Evolutionary conservation across 2,113 vertebrate species (phyloP).

Genomic region (Myrmophylax atrothorax): DNA sequence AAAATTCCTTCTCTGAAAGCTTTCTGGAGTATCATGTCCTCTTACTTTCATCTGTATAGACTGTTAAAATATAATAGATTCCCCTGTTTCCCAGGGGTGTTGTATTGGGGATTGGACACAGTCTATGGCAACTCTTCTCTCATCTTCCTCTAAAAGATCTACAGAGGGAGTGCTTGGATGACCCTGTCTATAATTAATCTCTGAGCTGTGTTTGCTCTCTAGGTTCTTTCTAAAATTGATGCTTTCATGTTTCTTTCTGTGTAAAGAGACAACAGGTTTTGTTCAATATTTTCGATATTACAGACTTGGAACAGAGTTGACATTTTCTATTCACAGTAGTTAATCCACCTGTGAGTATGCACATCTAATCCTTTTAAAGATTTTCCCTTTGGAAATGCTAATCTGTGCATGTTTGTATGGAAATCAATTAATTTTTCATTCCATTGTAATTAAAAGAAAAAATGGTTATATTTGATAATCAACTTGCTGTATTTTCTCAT

Average conservation of each 20-base stretch:
- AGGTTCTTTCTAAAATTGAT: not conserved
- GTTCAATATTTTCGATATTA: not conserved
- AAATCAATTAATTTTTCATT: not conserved
- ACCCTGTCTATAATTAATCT: conserved; percentile 5
- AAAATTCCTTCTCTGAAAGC: not conserved
- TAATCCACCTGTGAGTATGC: conserved; percentile 33
- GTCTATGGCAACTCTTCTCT: not conserved
- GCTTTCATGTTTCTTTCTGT: not conserved
- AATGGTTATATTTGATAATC: not conserved
- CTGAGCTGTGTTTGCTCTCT: not conserved
- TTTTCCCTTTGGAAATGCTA: conserved; percentile 37
- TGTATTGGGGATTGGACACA: not conserved
- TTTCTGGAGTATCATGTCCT: not conserved
- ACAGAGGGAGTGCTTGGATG: not conserved
- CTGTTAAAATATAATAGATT: not conserved
- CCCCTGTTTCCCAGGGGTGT: not conserved
- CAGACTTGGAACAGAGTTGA: not conserved
- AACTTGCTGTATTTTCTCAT: not conserved
- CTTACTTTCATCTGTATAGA: not conserved
- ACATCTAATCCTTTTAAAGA: conserved; percentile 58
- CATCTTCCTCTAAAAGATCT: not conserved
- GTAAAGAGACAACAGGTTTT: not conserved
- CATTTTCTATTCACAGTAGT: conserved; percentile 9
- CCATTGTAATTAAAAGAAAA: not conserved
- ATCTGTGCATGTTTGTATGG: not conserved